Evolutionary conservation across 1,140 invertebrate species (phyloP).

Genomic region (Andricus grossulariae): DNA sequence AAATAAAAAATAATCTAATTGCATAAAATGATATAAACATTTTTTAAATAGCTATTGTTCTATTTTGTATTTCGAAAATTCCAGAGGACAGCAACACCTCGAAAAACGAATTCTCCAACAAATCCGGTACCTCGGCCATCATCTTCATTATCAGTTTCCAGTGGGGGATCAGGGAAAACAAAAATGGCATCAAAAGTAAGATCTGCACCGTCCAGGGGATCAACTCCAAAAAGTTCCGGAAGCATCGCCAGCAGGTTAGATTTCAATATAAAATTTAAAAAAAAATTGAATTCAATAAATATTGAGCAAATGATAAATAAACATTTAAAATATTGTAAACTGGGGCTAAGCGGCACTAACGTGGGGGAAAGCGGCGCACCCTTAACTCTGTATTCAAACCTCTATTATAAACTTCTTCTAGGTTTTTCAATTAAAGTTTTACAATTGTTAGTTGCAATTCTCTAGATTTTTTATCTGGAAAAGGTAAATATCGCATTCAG

Average conservation of each 20-base stretch:
- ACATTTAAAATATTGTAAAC: no score
- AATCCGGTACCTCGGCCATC: slow-evolving; percentile 44
- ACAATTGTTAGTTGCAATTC: no score
- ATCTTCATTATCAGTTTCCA: slow-evolving; percentile 46
- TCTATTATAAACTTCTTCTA: no score
- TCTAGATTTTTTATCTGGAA: no score
- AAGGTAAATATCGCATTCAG: no score
- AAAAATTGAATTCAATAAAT: not conserved
- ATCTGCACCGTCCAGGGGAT: slow-evolving; percentile 36
- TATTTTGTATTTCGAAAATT: not conserved
- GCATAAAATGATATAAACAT: not conserved
- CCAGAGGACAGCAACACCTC: slow-evolving; percentile 7
- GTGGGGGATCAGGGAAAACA: slow-evolving; percentile 37
- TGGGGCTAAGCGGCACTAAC: no score
- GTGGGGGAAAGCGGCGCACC: no score
- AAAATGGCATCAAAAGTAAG: slow-evolving; percentile 58
- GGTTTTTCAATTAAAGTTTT: no score
- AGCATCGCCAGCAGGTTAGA: slow-evolving; percentile 33
- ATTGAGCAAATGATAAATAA: no score
- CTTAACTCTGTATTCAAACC: no score
- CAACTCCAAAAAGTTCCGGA: slow-evolving; percentile 28
- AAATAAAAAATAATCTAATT: no score
- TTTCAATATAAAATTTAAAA: not conserved
- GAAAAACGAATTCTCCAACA: slow-evolving; percentile 49
- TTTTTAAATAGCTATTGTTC: not conserved